These are phyloP conservation scores for Pterocles gutturalis DNA, from an alignment of 2,113 vertebrate genomes.

Conservation along the genomic window DNA sequence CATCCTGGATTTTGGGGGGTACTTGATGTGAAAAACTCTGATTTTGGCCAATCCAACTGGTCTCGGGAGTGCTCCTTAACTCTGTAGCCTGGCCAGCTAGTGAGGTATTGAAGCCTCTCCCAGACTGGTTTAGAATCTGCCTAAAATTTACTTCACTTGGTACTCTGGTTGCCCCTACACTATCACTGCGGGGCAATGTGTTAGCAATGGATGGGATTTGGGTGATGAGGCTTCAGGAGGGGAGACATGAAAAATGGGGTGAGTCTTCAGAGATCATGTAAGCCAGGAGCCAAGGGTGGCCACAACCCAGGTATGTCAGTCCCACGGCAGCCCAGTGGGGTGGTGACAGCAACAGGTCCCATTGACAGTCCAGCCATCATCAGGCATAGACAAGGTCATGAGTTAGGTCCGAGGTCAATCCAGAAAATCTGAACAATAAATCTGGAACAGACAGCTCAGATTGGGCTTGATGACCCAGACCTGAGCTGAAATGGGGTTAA, in stretches of 20 bases:
- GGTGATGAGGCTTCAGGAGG: not conserved
- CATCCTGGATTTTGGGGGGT: not conserved
- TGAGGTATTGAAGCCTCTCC: not conserved
- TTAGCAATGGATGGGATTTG: not conserved
- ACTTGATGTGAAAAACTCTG: not conserved
- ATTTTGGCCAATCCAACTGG: not conserved
- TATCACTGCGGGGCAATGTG: not conserved
- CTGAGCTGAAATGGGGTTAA: not conserved
- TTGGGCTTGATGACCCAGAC: not conserved
- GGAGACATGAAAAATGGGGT: not conserved
- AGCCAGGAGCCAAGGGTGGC: not conserved
- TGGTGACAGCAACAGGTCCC: not conserved
- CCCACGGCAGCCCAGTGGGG: not conserved
- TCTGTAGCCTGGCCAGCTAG: not conserved
- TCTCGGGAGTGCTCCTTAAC: not conserved
- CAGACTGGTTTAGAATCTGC: not conserved
- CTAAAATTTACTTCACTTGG: not conserved
- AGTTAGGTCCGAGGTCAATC: not conserved
- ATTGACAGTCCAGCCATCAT: not conserved
- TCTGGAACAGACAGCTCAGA: not conserved
- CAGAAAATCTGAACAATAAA: not conserved
- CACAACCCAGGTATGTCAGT: not conserved
- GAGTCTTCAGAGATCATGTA: not conserved
- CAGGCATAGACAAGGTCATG: not conserved
- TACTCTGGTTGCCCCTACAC: not conserved